These are phyloP conservation scores for Orthosia cruda DNA, from an alignment of 2,888 invertebrate genomes.

Conservation along the genomic window DNA sequence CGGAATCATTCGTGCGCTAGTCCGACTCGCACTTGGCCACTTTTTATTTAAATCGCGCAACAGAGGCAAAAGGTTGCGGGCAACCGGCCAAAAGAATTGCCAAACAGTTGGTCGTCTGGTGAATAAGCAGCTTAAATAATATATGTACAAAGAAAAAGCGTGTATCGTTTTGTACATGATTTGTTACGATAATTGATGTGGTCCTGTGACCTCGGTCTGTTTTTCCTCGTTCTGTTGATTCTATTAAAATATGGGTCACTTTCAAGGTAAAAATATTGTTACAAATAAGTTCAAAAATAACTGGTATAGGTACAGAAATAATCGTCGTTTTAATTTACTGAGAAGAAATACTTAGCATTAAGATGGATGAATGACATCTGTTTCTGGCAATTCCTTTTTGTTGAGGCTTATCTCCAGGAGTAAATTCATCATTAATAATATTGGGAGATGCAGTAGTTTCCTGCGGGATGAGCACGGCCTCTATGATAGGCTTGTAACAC, in stretches of 20 bases:
- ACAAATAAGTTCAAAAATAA: background rate
- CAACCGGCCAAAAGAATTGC: background rate
- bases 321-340: background rate
- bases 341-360: slow-evolving; percentile 17
- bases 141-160: slow-evolving; percentile 25
- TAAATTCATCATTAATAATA: background rate
- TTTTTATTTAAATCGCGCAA: too few species aligned
- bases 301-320: background rate
- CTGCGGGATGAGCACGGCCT: too few species aligned
- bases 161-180: slow-evolving; percentile 65
- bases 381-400: background rate
- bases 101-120: slow-evolving; percentile 11
- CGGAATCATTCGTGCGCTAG: too few species aligned
- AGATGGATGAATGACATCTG: background rate
- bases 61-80: background rate
- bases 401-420: too few species aligned
- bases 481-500: too few species aligned
- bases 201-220: slow-evolving; percentile 54
- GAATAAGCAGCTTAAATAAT: slow-evolving; percentile 12
- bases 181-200: slow-evolving; percentile 70
- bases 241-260: slow-evolving; percentile 17
- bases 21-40: too few species aligned
- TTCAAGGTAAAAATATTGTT: slow-evolving; percentile 2
- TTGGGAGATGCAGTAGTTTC: background rate
- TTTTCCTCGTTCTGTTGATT: slow-evolving; percentile 54